phyloP scores from a whole-genome alignment of 2,888 invertebrate genomes.

The Sipha maydis region DNA sequence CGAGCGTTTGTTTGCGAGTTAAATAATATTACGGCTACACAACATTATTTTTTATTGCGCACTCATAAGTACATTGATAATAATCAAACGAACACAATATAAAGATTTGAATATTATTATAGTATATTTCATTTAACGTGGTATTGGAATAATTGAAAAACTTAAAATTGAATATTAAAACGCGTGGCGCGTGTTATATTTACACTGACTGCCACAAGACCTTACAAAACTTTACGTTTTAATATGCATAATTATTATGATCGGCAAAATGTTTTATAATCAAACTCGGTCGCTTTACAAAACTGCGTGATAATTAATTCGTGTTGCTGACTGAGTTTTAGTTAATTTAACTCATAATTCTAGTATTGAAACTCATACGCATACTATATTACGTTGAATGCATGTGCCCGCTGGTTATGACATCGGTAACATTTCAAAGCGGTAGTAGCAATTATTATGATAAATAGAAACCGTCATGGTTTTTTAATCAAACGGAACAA shows the following conservation, averaged over 20 bases:
- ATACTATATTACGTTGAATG: neutral
- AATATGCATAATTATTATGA: constrained; percentile 39
- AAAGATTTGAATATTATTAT: neutral
- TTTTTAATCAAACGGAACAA: neutral
- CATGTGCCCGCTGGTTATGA: neutral
- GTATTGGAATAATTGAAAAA: constrained; percentile 26
- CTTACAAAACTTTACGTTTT: constrained; percentile 25
- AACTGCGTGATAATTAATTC: constrained; percentile 26
- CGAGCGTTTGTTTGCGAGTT: neutral
- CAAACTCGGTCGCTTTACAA: neutral
- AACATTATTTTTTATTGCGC: neutral
- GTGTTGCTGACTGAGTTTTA: constrained; percentile 35
- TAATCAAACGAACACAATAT: neutral
- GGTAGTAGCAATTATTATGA: neutral
- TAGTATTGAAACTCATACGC: neutral
- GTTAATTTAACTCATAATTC: constrained; percentile 20
- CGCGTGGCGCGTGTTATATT: neutral
- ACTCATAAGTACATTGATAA: neutral
- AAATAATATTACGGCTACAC: neutral
- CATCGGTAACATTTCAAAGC: neutral
- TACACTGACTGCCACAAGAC: neutral
- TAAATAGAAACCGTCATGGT: neutral
- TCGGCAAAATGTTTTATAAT: constrained; percentile 24
- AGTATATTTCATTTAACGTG: neutral
- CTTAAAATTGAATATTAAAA: constrained; percentile 18